phyloP scores from a whole-genome alignment of 2,797 vertebrate species.

The Chaenodraco wilsoni region DNA sequence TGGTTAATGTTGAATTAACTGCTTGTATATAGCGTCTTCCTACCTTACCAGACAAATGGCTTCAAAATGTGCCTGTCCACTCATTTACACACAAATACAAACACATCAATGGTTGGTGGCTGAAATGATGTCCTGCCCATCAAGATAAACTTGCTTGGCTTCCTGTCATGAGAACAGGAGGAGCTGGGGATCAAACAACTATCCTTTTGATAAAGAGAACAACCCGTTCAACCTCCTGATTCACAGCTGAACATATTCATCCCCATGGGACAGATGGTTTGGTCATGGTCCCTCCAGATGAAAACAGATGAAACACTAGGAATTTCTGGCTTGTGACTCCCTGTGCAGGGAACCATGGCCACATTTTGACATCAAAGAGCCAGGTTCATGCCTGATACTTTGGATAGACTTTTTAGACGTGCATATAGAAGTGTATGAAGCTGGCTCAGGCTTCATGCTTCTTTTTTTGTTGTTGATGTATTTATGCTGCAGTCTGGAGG shows the following conservation, averaged over 20 bases:
- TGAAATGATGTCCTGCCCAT: no score
- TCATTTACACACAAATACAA: no score
- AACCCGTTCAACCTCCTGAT: no score
- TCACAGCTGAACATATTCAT: background rate
- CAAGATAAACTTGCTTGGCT: no score
- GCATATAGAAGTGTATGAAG: background rate
- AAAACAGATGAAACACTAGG: conserved; percentile 14
- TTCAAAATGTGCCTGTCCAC: no score
- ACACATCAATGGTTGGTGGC: no score
- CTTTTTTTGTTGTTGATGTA: conserved; percentile 31
- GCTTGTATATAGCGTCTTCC: no score
- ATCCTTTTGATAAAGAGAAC: no score
- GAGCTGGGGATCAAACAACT: no score
- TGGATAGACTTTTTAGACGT: background rate
- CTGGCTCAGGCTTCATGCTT: background rate
- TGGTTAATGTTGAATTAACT: background rate
- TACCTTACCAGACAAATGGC: no score
- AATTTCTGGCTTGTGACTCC: conserved; percentile 7
- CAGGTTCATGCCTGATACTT: background rate
- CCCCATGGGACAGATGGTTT: conserved; percentile 16
- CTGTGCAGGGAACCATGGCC: background rate
- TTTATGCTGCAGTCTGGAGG: conserved; percentile 43
- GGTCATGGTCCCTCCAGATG: background rate
- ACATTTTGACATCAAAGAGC: conserved; percentile 6
- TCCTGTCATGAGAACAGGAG: no score